Evolutionary conservation across 2,113 vertebrate species (phyloP), one percentile per base, ranked within the genome.

Genomic region (Silurus asotus): DNA sequence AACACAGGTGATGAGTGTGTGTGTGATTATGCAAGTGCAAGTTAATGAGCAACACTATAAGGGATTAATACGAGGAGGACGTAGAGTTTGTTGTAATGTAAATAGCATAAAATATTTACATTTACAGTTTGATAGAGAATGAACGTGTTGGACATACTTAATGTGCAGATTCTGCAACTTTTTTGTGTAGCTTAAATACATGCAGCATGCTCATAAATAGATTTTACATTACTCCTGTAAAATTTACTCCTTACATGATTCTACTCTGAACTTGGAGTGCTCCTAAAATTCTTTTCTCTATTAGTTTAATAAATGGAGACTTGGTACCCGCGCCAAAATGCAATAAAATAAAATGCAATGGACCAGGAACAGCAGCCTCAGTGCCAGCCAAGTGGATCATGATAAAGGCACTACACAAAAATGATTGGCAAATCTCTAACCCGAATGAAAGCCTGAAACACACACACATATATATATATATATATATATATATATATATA

Each of bases 1-100:
- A 87, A 88, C 87, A 88, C 75, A 87, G n/a, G 48, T 86, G 79
- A 85, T 59, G 49, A 51, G 20, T 7, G 45, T 85, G 80, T 82
- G 84, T 56, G 53, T 58, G 25, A n/a, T 25, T 79, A 58, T 8
- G 13, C 8, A 58, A 58, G 55, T 37, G 19, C 55, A 80, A 37
- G 8, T 45, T 48, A 49, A 23, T 61, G 8, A 61, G 20, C 14
- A 59, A 79, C 0, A 25, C 37, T 70, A 17, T 45, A 45, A 79
- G 7, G 25, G 25, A 79, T 56, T 79, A 58, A 79, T 14, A 79
- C 55, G 15, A 74, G 76, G 15, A 74, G 76, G 55, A 79, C 37
- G 7, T 10, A 37, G 3, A 17, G 78, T 11, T 23, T 10, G 20
- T 81, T 64, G 23, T 49, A 49, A 20, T 64, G 58, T 25, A 81